Conservation (phyloP, 2,797 vertebrate species). For the Oreonectes daqikongensis region DNA sequence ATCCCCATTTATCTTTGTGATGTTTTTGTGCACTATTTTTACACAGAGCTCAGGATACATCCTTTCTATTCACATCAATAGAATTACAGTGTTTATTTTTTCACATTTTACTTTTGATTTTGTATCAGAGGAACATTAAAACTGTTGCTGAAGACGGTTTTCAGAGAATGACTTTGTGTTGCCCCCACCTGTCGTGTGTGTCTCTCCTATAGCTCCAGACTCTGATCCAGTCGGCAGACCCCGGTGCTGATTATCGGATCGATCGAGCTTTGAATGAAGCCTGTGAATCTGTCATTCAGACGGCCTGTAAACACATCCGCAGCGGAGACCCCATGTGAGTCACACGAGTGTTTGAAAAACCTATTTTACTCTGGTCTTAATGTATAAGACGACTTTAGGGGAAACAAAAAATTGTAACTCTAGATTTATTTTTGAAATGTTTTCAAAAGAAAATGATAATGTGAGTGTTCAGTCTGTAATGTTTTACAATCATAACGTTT, state of each 20-base stretch:
- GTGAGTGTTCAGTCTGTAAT: not conserved
- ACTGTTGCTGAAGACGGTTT: no score
- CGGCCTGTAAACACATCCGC: slow-evolving; percentile 97
- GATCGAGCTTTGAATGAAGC: slow-evolving; percentile 95
- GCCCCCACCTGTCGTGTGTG: no score
- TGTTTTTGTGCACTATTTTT: no score
- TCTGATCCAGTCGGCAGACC: slow-evolving; percentile 93
- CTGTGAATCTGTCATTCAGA: slow-evolving; percentile 96
- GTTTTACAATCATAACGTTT: not conserved
- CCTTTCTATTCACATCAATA: no score
- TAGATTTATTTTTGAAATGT: not conserved
- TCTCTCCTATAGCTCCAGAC: slow-evolving; percentile 85
- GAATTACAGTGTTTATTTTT: no score
- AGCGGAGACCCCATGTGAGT: slow-evolving; percentile 95
- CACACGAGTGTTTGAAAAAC: no score
- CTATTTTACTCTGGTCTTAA: no score
- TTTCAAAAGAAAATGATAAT: not conserved
- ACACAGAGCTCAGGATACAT: no score
- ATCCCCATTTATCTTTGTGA: no score
- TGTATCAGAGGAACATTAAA: not conserved
- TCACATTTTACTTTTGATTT: no score
- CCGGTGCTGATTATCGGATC: slow-evolving; percentile 94
- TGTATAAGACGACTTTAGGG: no score
- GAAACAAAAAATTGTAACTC: no score
- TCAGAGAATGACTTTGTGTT: not conserved